Evolutionary conservation across 2,888 invertebrate genomes (phyloP).

Genomic region (Drosophila rubida): DNA sequence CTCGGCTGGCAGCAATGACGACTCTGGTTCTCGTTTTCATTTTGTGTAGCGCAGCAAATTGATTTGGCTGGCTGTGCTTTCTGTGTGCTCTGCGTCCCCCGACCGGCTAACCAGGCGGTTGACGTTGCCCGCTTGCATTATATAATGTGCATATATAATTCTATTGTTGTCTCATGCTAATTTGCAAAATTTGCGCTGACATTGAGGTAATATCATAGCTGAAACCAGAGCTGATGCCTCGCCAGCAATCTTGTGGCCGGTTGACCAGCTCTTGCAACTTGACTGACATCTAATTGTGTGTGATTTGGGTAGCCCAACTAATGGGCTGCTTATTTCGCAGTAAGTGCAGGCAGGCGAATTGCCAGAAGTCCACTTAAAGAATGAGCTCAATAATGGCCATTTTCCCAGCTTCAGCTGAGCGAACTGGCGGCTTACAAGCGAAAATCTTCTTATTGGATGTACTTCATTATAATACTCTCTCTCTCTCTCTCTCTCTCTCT

Average conservation of each 20-base stretch:
- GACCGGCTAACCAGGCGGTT: slow-evolving; percentile 36
- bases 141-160: slow-evolving; percentile 73
- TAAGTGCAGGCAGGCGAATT: slow-evolving; percentile 33
- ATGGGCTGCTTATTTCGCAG: slow-evolving; percentile 11
- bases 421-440: not conserved
- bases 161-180: slow-evolving; percentile 75
- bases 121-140: slow-evolving; percentile 59
- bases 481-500: not conserved
- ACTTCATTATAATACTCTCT: not conserved
- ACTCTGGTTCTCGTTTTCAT: slow-evolving; percentile 59
- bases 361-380: slow-evolving; percentile 54
- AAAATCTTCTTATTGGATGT: not conserved
- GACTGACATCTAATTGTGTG: slow-evolving; percentile 70
- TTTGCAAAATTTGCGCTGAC: slow-evolving; percentile 69
- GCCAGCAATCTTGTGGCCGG: slow-evolving; percentile 8
- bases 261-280: slow-evolving; percentile 26
- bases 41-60: slow-evolving; percentile 65
- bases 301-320: slow-evolving; percentile 47
- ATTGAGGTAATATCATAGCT: slow-evolving; percentile 72
- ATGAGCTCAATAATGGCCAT: slow-evolving; percentile 14
- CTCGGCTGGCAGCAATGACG: slow-evolving; percentile 36
- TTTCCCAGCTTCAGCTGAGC: not conserved
- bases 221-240: slow-evolving; percentile 13
- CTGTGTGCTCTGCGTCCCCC: slow-evolving; percentile 10
- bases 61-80: slow-evolving; percentile 57